Base-by-base conservation (phyloP, 2,113 vertebrate species). In the Bubo scandiacus region DNA sequence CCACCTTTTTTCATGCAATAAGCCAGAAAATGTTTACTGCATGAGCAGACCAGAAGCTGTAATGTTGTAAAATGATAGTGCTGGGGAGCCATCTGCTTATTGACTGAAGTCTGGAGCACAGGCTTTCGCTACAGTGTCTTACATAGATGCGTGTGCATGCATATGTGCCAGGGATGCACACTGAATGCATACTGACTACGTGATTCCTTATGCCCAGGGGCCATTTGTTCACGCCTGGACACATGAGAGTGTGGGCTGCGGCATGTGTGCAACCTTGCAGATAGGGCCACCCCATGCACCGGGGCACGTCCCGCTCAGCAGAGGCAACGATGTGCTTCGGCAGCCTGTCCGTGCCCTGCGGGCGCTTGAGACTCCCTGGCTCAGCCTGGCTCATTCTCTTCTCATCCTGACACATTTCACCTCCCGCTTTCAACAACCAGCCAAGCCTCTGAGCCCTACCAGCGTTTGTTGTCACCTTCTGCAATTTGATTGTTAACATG, bases 11-110 rank as follows among this genome's bases (percentile, higher is more conserved):
- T 58, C 86, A 54, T 65, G 80, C 92, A 90, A 63, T 81, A 95
- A 98, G 95, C 80, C 86, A 96, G 96, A 88, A 93, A 97, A 95
- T 92, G 95, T 96, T 97, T 92, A 95, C 93, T 54, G 29, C 92
- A 34, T 81, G 90, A 97, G 86, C 96, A 94, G 96, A 96, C 95
- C 97, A 97, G 90, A 91, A 95, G 90, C 93, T 89, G 70, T 94
- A 96, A 96, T 42, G 38, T 72, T 96, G 93, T 96, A 92, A 96
- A 94, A 95, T 93, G 80, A 82, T 68, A 87, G 73, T 90, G 90
- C 93, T 72, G 40, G 77, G 74, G 18, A 88, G 82, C 97, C 97
- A 92, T 95, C 96, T 95, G 97, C 88, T 94, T 97, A 72, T 65
- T 90, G 90, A 80, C 95, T 96, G 88, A 89, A 92, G 96, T 47